phyloP scores from a whole-genome alignment of 1,140 invertebrate genomes.

The Drosophila micromelanica region DNA sequence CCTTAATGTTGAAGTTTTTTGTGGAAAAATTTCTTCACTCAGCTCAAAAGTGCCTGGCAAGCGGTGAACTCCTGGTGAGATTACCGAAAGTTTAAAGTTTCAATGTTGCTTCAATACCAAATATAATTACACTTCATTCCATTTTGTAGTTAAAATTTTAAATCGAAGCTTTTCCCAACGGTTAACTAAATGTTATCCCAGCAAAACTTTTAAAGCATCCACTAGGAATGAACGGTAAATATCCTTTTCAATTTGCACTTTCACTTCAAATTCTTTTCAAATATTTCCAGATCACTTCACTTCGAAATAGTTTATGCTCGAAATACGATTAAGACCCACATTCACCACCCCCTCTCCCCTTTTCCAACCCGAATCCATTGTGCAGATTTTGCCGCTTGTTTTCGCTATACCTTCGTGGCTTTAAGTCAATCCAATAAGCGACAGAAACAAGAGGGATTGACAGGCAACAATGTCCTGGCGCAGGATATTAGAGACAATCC shows the following conservation, averaged over 20 bases:
- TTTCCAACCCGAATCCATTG: neutral
- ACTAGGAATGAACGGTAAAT: neutral
- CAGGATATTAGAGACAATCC: constrained; percentile 23
- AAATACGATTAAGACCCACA: neutral
- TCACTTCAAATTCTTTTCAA: constrained; percentile 1
- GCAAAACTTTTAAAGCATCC: neutral
- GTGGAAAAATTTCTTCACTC: no score
- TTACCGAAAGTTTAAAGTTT: no score
- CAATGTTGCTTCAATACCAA: no score
- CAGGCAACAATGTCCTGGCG: constrained; percentile 23
- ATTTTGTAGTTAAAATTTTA: no score
- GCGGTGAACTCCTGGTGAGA: no score
- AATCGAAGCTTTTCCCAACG: no score
- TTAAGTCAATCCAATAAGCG: constrained; percentile 58
- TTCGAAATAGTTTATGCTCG: constrained; percentile 10
- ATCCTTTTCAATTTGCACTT: constrained; percentile 3
- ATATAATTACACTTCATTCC: no score
- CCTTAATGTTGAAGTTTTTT: no score
- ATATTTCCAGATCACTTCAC: constrained; percentile 12
- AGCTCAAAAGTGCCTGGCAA: no score
- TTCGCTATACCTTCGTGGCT: constrained; percentile 17
- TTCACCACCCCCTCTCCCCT: neutral
- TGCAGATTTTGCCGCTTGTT: neutral
- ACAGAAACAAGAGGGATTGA: constrained; percentile 34
- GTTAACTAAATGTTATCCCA: neutral